A percentile compares a stretch with the other conserved stretches of the same genome.
phyloP scores from a whole-genome alignment of 1,140 invertebrate species.

The Drosophila biarmipes region DNA sequence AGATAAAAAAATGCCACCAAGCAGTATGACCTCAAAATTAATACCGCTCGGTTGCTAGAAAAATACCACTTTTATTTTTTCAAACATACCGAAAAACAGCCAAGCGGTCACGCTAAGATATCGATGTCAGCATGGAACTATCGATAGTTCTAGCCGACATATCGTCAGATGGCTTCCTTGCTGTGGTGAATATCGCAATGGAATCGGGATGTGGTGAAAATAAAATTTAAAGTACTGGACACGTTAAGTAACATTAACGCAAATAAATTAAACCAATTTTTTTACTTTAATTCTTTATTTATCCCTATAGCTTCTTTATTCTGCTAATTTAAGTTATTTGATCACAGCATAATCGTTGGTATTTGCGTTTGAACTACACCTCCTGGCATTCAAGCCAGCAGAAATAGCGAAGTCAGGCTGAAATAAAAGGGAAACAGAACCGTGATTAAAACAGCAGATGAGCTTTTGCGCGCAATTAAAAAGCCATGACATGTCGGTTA shows the following conservation, averaged over 20 bases:
- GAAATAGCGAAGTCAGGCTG: slow-evolving; percentile 61
- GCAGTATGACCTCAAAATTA: no score
- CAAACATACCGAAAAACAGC: no score
- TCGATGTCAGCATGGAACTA: no score
- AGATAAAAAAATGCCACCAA: slow-evolving; percentile 26
- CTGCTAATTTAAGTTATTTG: slow-evolving; percentile 4
- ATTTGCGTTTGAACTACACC: not conserved
- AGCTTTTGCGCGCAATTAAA: slow-evolving; percentile 30
- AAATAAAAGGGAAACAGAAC: slow-evolving; percentile 24
- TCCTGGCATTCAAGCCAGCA: slow-evolving; percentile 32
- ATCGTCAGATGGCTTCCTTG: not conserved
- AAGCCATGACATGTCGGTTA: slow-evolving; percentile 20
- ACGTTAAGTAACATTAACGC: not conserved
- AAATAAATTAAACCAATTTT: not conserved
- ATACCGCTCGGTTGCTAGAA: no score
- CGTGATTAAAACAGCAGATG: not conserved
- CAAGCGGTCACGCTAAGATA: no score
- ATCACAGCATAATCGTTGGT: slow-evolving; percentile 26
- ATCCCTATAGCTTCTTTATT: not conserved
- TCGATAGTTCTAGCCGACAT: not conserved
- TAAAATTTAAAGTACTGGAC: not conserved
- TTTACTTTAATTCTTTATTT: not conserved
- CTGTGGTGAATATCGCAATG: slow-evolving; percentile 6
- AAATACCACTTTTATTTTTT: no score
- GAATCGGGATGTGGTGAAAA: not conserved